Conservation (phyloP, 2,888 invertebrate genomes). For the Drosophila prolongata region DNA sequence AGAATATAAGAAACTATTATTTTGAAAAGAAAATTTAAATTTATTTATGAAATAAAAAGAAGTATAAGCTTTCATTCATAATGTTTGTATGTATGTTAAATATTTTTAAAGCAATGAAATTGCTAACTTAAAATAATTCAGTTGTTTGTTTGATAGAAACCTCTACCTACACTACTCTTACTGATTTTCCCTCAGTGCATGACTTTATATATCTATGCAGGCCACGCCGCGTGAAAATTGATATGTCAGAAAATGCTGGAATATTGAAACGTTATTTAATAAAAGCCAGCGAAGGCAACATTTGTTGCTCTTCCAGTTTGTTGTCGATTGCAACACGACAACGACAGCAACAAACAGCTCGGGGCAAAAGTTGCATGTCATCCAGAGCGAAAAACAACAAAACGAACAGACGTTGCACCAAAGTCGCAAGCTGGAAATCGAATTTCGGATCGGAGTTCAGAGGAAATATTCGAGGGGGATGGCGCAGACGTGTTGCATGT, state of each 20-base stretch:
- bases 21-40: neutral
- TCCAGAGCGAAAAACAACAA: conserved; percentile 53
- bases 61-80: no score
- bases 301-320: conserved; percentile 47
- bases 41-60: neutral
- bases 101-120: no score
- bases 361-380: conserved; percentile 75
- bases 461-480: conserved; percentile 11
- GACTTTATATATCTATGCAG: conserved; percentile 39
- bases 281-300: conserved; percentile 64
- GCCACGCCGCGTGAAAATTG: conserved; percentile 68
- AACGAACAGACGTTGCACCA: conserved; percentile 67
- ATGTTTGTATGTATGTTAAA: no score
- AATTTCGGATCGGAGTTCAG: conserved; percentile 53
- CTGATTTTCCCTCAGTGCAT: conserved; percentile 9
- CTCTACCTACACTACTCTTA: no score
- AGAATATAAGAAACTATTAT: neutral
- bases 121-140: no score
- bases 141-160: no score
- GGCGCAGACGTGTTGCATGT: conserved; percentile 43
- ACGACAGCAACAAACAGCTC: conserved; percentile 55
- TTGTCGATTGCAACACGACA: conserved; percentile 63
- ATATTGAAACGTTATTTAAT: conserved; percentile 80
- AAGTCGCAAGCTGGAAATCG: conserved; percentile 71
- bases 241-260: conserved; percentile 77